Evolutionary conservation across 2,113 vertebrate species (phyloP), one percentile per base, ranked within the genome.

Genomic region (Vicugna pacos): DNA sequence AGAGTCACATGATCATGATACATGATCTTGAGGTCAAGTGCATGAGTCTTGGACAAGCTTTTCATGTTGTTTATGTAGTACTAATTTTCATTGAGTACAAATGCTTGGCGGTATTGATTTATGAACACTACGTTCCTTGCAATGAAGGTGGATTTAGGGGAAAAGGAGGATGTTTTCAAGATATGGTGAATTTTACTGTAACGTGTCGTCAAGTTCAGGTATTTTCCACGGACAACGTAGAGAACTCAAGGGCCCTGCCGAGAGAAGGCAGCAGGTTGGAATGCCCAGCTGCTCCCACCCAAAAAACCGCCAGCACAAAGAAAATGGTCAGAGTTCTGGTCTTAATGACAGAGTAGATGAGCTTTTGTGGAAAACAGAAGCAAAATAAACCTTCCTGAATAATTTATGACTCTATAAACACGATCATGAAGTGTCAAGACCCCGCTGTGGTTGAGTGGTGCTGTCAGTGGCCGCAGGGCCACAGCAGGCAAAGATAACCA

Each of bases 301-400:
- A 85, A 67, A 76, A n/a, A 70, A 60, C 89, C 56, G 67, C 3
- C 12, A 76, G 65, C 35, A 58, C 48, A 73, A 69, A 73, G 26
- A 82, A 70, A 54, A 56, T 2, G 30, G 35, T 77, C 62, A 93
- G 72, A 69, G 93, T 75, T 75, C 54, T 93, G 60, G 28, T 95
- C 64, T 24, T 83, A 76, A 56, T 83, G n/a, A 75, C 38, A 90
- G 24, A 89, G 48, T 42, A 87, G 32, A 80, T 70, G 62, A 93
- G 32, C 70, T 79, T 92, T n/a, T 22, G 2, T 86, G 17, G 26
- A 54, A 75, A 92, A 67, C 11, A 89, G 56, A 95, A 46, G 52
- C 67, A 82, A 94, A 95, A 77, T 91, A 96, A 92, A 80, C 70
- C 30, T 83, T 84, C n/a, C 64, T 95, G 73, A 95, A 97, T 97